Percentiles rank a stretch among this genome's conserved stretches.
These are phyloP conservation scores for Sussaba pulchella DNA, from an alignment of 2,888 invertebrate genomes.

Conservation along the genomic window DNA sequence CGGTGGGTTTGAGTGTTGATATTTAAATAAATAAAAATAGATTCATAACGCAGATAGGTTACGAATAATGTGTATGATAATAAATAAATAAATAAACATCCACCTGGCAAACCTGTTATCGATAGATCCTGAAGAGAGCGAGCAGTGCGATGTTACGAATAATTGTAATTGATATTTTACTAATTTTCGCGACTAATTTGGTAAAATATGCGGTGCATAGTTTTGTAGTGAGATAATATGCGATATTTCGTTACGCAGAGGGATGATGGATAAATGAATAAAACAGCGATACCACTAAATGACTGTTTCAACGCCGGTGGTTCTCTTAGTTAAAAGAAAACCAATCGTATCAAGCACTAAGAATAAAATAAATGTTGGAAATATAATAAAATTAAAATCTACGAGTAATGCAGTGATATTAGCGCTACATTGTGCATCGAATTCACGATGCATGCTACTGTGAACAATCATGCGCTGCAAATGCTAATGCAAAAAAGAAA, in stretches of 20 bases:
- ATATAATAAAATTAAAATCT: constrained; percentile 35
- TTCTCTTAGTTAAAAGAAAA: constrained; percentile 23
- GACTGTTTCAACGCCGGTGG: neutral
- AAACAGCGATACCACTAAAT: neutral
- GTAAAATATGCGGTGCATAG: constrained; percentile 47
- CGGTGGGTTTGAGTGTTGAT: constrained; percentile 57
- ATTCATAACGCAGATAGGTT: constrained; percentile 51
- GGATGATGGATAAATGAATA: constrained; percentile 11
- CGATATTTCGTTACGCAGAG: constrained; percentile 30
- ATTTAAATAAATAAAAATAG: neutral
- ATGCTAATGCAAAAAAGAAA: neutral
- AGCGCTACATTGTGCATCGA: constrained; percentile 53
- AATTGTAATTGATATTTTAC: constrained; percentile 5
- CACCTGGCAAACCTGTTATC: constrained; percentile 78
- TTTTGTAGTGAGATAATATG: constrained; percentile 22
- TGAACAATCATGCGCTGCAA: constrained; percentile 58
- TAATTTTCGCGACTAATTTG: constrained; percentile 24
- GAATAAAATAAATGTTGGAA: constrained; percentile 4
- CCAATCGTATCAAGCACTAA: constrained; percentile 33
- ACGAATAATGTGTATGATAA: constrained; percentile 47
- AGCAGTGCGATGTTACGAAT: constrained; percentile 73
- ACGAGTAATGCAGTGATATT: constrained; percentile 48
- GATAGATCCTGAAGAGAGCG: constrained; percentile 77
- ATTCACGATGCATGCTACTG: constrained; percentile 31
- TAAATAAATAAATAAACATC: constrained; percentile 56